Percentiles rank a stretch among this genome's conserved stretches.
phyloP scores from a whole-genome alignment of 2,113 vertebrate species.

The Cnemophilus loriae region DNA sequence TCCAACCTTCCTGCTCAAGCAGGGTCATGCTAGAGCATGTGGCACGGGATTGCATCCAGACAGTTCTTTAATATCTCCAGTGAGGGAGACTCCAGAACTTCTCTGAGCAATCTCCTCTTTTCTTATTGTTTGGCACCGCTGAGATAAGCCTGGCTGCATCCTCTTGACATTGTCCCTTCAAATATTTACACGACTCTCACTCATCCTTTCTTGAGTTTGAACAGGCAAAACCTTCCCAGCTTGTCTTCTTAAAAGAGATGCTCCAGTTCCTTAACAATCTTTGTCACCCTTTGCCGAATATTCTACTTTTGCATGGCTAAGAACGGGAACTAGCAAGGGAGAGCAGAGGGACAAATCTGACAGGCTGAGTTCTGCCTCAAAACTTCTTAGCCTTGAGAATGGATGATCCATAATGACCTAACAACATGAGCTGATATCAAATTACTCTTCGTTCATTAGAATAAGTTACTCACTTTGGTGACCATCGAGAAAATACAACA shows the following conservation, averaged over 20 bases:
- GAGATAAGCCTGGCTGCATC: background rate
- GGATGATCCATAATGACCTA: background rate
- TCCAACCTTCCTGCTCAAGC: background rate
- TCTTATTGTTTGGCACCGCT: accelerated
- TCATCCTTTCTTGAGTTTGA: background rate
- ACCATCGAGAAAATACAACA: background rate
- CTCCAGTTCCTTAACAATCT: background rate
- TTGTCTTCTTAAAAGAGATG: background rate
- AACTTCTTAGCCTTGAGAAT: background rate
- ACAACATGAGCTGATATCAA: background rate
- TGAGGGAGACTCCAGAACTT: background rate
- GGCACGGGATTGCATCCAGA: background rate
- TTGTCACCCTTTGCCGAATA: background rate
- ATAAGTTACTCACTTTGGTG: background rate
- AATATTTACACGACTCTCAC: background rate
- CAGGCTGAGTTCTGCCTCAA: background rate
- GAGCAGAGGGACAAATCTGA: background rate
- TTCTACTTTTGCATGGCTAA: background rate
- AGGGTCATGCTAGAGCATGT: background rate
- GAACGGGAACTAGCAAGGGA: background rate
- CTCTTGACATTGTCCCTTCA: background rate
- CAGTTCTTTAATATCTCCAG: background rate
- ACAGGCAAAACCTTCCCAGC: background rate
- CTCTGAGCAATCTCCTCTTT: background rate
- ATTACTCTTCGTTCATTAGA: background rate